Evolutionary conservation across 2,113 vertebrate genomes (phyloP), one percentile per base, ranked within the genome.

Genomic region (Myotis lucifugus): DNA sequence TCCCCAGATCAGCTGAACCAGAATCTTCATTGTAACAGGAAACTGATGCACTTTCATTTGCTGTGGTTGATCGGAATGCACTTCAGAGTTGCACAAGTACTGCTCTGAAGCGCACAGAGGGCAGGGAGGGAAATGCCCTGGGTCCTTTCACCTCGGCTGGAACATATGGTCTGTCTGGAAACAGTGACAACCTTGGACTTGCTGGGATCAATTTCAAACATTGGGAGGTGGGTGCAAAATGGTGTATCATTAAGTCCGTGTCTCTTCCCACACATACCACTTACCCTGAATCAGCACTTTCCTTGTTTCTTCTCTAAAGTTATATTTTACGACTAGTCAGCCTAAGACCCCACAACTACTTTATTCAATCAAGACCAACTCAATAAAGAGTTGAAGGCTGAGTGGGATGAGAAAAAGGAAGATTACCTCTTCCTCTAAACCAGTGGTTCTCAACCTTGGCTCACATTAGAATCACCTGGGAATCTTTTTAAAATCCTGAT

Each of bases 291-390:
- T 91, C 15, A 50, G 17, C 79, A 59, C 18, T 77, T 85, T 82
- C 66, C 52, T 77, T 79, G 18, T 72, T 93, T 77, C 66, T 59
- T 10, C 52, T 85, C 32, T 79, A 14, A 95, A 78, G 54, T 67
- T 85, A 0, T 52, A 73, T 73, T 91, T 92, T 50, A 40, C 46
- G n/a, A 37, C 54, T 67, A 85, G 61, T 48, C 25, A n/a, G 18
- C 15, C 37, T 37, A 77, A 52, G 21, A 85, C 4, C 37, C 10
- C 23, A 69, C 14, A 72, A 54, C 6, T 54, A 34, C 42, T 83
- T 92, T 84, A 88, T 85, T 94, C 37, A 29, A 32, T 54, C 37
- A 77, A 90, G 34, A 70, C 40, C 66, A 93, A 81, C 72, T 12
- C 48, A 5, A 84, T 67, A 67, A 82, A 59, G 46, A 85, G 52